Evolutionary conservation across 2,797 vertebrate genomes (phyloP).

Genomic region (Poeciliopsis infans): DNA sequence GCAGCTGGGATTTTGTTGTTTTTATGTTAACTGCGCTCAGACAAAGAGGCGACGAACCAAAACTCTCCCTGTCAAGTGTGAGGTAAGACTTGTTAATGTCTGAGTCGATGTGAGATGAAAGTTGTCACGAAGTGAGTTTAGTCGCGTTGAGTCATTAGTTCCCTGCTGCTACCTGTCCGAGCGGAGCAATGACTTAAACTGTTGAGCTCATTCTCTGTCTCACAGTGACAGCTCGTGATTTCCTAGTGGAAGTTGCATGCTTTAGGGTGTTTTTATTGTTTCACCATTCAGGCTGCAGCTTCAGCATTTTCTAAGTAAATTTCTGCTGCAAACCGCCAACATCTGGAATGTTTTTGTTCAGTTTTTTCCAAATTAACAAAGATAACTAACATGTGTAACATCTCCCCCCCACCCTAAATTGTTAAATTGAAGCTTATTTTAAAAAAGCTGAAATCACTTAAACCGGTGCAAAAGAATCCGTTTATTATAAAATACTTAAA

Average conservation of each 20-base stretch:
- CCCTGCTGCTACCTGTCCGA: neutral
- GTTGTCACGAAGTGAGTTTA: neutral
- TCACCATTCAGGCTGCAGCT: neutral
- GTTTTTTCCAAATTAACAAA: neutral
- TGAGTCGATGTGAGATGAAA: neutral
- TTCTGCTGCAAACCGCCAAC: neutral
- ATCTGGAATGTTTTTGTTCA: neutral
- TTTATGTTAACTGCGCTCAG: neutral
- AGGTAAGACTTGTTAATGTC: neutral
- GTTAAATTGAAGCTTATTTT: neutral
- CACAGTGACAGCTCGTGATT: neutral
- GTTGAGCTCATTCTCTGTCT: neutral
- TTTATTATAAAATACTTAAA: neutral
- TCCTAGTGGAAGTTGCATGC: neutral
- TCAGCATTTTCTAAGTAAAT: neutral
- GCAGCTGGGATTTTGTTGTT: neutral
- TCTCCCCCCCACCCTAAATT: fast-evolving
- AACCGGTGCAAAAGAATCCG: neutral
- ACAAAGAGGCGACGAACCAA: neutral
- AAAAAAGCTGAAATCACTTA: neutral
- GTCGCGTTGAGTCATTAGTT: neutral
- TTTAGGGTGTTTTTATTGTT: neutral
- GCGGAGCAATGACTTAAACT: neutral
- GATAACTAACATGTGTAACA: neutral
- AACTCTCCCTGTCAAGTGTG: neutral